These are phyloP conservation scores for Opisthograptis luteolata DNA, from an alignment of 2,888 invertebrate genomes.

Conservation along the genomic window DNA sequence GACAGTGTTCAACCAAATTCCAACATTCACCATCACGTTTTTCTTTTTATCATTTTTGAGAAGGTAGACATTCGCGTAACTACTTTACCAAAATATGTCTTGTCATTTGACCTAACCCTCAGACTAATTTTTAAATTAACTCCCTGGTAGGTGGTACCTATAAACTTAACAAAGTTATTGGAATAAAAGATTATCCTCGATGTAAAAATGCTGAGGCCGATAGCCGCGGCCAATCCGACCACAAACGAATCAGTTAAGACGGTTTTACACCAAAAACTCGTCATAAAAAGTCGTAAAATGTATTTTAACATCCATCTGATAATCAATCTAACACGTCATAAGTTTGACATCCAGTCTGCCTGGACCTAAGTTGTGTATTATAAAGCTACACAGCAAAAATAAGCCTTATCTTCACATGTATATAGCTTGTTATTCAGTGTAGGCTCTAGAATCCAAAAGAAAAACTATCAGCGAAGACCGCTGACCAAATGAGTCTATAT, in stretches of 20 bases:
- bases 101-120: not conserved
- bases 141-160: slow-evolving; percentile 4
- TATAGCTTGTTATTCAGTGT: slow-evolving; percentile 43
- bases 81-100: not conserved
- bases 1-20: too few species aligned
- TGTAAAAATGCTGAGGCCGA: slow-evolving; percentile 29
- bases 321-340: slow-evolving; percentile 86
- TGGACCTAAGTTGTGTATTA: slow-evolving; percentile 64
- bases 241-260: slow-evolving; percentile 74
- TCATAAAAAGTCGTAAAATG: slow-evolving; percentile 82
- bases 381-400: slow-evolving; percentile 38
- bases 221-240: slow-evolving; percentile 52
- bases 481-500: slow-evolving; percentile 78
- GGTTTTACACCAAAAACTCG: slow-evolving; percentile 73
- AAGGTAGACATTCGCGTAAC: too few species aligned
- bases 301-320: slow-evolving; percentile 85
- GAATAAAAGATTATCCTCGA: slow-evolving; percentile 29
- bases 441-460: slow-evolving; percentile 50
- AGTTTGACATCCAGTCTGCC: slow-evolving; percentile 81
- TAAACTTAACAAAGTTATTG: slow-evolving; percentile 22
- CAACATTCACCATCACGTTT: too few species aligned
- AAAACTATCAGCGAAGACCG: slow-evolving; percentile 63
- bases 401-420: slow-evolving; percentile 34
- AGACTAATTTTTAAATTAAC: not conserved
- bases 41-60: too few species aligned